A percentile compares a stretch with the other conserved stretches of the same genome.
phyloP scores from a whole-genome alignment of 2,113 vertebrate species.

The Periophthalmodon schlosseri region DNA sequence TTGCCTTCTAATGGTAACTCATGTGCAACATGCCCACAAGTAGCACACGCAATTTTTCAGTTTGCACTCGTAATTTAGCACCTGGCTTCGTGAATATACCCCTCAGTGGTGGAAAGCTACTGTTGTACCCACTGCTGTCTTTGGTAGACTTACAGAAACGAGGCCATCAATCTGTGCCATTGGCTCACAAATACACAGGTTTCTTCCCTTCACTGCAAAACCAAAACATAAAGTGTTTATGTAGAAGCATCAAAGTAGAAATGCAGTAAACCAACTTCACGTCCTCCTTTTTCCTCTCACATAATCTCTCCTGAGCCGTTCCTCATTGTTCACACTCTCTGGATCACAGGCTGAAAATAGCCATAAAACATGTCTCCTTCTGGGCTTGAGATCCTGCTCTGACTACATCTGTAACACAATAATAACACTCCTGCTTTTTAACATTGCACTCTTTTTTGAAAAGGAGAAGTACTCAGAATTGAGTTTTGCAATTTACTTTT shows the following conservation, averaged over 20 bases:
- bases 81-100: no score
- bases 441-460: not conserved
- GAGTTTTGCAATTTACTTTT: no score
- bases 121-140: not conserved
- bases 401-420: not conserved
- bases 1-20: no score
- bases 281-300: not conserved
- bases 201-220: no score
- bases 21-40: no score
- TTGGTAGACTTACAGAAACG: not conserved
- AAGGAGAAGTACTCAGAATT: no score
- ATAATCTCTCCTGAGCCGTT: not conserved
- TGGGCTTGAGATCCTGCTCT: not conserved
- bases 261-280: constrained; percentile 60
- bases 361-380: not conserved
- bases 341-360: constrained; percentile 4
- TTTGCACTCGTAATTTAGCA: no score
- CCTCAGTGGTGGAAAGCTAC: no score
- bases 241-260: not conserved
- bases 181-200: no score
- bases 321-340: constrained; percentile 3
- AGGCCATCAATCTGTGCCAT: no score
- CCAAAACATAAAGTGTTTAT: not conserved
- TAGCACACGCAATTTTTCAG: no score
- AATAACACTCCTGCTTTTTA: constrained; percentile 8